Conservation (phyloP, 2,797 vertebrate species). For the Antennarius maculatus region DNA sequence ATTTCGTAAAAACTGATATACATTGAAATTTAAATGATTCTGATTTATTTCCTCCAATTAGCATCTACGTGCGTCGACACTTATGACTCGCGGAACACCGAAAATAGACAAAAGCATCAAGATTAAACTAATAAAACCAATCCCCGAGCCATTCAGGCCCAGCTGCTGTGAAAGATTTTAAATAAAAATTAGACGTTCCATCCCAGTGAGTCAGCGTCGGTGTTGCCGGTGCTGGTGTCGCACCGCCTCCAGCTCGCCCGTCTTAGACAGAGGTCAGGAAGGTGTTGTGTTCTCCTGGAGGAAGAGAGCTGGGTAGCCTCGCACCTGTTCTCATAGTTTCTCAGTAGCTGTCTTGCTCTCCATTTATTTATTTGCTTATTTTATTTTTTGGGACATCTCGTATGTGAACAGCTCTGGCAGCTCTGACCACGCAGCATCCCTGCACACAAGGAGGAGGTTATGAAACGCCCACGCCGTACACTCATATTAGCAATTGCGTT, state of each 20-base stretch:
- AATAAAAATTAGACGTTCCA: conserved; percentile 38
- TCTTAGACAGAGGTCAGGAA: conserved; percentile 59
- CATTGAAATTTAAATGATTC: no score
- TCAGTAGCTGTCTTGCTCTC: conserved; percentile 42
- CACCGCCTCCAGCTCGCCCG: background rate
- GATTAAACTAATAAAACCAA: conserved; percentile 5
- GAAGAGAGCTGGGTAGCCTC: conserved; percentile 50
- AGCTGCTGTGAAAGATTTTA: conserved; percentile 21
- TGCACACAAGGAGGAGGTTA: conserved; percentile 15
- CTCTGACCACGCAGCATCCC: background rate
- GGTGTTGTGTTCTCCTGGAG: conserved; percentile 55
- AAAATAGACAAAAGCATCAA: background rate
- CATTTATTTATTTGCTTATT: conserved; percentile 46
- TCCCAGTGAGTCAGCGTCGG: conserved; percentile 52
- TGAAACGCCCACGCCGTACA: background rate
- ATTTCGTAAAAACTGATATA: no score
- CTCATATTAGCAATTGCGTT: background rate
- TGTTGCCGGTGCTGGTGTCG: background rate
- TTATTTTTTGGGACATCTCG: conserved; percentile 12
- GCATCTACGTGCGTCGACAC: background rate
- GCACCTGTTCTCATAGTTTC: conserved; percentile 56
- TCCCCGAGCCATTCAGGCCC: background rate
- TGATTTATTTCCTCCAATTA: no score
- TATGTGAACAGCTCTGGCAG: conserved; percentile 5
- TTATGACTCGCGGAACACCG: conserved; percentile 20